These are phyloP conservation scores for Pachyrhynchus sulphureomaculatus DNA, from an alignment of 1,140 invertebrate genomes.

Conservation along the genomic window DNA sequence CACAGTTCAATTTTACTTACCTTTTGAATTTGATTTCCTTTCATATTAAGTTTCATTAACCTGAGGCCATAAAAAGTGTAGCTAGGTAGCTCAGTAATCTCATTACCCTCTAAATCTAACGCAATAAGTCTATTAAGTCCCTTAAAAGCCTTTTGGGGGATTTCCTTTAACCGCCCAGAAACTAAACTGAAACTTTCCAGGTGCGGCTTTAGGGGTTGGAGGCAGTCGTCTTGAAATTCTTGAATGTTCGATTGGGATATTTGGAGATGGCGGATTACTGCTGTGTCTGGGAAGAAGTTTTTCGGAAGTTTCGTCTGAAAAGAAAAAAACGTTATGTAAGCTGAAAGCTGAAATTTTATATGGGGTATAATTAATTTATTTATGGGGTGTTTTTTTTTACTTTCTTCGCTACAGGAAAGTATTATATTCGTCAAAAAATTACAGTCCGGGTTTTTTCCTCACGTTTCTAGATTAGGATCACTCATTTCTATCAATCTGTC, in stretches of 20 bases:
- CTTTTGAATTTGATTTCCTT: conserved; percentile 75
- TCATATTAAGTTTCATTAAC: conserved; percentile 79
- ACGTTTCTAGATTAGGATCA: too few species aligned
- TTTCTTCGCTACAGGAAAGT: too few species aligned
- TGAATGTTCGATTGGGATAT: conserved; percentile 79
- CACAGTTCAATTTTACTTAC: conserved; percentile 24
- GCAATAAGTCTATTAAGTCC: conserved; percentile 70
- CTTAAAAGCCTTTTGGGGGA: conserved; percentile 79
- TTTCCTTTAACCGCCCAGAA: conserved; percentile 74
- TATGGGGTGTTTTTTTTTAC: neutral
- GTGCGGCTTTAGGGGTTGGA: conserved; percentile 69
- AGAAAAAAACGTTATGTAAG: neutral
- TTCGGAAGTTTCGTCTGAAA: conserved; percentile 62
- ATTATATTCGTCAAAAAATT: too few species aligned
- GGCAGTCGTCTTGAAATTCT: conserved; percentile 72
- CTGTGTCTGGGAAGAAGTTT: conserved; percentile 68
- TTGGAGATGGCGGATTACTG: conserved; percentile 76
- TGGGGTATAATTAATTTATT: neutral
- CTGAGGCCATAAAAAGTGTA: conserved; percentile 85
- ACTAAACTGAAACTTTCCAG: conserved; percentile 80
- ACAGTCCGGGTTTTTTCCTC: too few species aligned
- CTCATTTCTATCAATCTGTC: too few species aligned
- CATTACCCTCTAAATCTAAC: conserved; percentile 83
- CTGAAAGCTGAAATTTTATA: neutral
- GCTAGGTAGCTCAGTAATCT: conserved; percentile 78